Evolutionary conservation across 1,140 invertebrate species (phyloP), one percentile per base, ranked within the genome.

Genomic region (Leguminivora glycinivorella): DNA sequence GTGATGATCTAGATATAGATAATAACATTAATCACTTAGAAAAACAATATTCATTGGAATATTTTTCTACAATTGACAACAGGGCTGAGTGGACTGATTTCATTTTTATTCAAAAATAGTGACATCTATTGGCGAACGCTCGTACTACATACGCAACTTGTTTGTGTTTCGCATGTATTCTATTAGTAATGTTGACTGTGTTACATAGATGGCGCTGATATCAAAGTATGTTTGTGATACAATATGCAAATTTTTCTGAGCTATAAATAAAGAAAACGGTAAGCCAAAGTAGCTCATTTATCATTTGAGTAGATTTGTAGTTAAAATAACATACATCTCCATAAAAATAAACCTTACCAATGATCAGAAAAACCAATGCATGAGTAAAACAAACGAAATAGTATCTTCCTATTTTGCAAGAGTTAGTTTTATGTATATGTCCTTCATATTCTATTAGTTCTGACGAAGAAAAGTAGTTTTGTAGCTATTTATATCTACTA

Each of bases 51-150:
- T 87, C 88, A 81, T 84, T 88, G 86, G 85, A 87, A 83, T 85
- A 72, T 71, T 24, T 71, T 72, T 66, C 26, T 47, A 24, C 31
- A 14, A 26, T 22, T 58, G 56, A 63, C 6, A 19, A 60, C 70
- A 29, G 68, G 66, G 70, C n/a, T 56, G 34, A 69, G 73, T 79
- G 73, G 76, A 79, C 89, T 88, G 87, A 74, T 86, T 88, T 89
- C 86, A 84, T 83, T 81, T 81, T 79, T 71, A 75, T 79, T 81
- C 74, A 56, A 70, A 72, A 83, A 75, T 71, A 88, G 87, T 83
- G 87, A 85, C 89, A 89, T 91, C 89, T 91, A 79, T 89, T 87
- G 79, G 68, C 63, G 22, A 14, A 7, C 56, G 31, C 38, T 10
- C 17, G 60, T 69, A 72, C 29, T 58, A 63, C 56, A 43, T 72